These are phyloP conservation scores for Drepanosiphum platanoidis DNA, from an alignment of 2,888 invertebrate species.

Conservation along the genomic window DNA sequence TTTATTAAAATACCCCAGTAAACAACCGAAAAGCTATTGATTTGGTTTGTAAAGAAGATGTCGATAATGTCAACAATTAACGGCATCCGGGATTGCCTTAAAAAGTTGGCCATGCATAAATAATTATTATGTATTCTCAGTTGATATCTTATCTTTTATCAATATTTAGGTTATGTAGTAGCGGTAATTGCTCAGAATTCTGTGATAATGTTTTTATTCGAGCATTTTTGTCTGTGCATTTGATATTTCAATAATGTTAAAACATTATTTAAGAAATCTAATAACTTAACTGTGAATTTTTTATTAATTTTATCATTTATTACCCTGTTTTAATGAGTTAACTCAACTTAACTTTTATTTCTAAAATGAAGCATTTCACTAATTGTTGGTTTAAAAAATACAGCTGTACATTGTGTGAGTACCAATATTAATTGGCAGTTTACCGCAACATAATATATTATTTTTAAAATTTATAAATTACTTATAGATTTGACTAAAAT, in stretches of 20 bases:
- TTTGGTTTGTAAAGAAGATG: too few relatives aligned
- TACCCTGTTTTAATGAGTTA: not conserved
- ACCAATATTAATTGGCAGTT: not conserved
- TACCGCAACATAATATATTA: not conserved
- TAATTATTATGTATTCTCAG: not conserved
- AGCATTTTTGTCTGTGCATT: not conserved
- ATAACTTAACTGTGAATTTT: too few relatives aligned
- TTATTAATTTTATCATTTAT: too few relatives aligned
- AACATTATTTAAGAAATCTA: too few relatives aligned
- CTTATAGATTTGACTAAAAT: not conserved
- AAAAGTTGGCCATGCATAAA: too few relatives aligned
- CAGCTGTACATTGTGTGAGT: slow-evolving; percentile 27
- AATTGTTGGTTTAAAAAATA: slow-evolving; percentile 26
- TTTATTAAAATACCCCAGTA: too few relatives aligned
- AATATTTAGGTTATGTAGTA: not conserved
- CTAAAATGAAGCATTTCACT: slow-evolving; percentile 40
- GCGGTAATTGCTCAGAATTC: not conserved
- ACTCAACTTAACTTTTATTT: not conserved
- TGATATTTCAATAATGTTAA: not conserved
- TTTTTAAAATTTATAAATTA: not conserved
- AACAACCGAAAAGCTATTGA: too few relatives aligned
- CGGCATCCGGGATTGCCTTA: too few relatives aligned
- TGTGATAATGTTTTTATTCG: not conserved
- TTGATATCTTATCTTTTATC: not conserved
- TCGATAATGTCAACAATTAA: too few relatives aligned